Evolutionary conservation across 2,888 invertebrate genomes (phyloP), one percentile per base, ranked within the genome.

Genomic region (Anarsia innoxiella): DNA sequence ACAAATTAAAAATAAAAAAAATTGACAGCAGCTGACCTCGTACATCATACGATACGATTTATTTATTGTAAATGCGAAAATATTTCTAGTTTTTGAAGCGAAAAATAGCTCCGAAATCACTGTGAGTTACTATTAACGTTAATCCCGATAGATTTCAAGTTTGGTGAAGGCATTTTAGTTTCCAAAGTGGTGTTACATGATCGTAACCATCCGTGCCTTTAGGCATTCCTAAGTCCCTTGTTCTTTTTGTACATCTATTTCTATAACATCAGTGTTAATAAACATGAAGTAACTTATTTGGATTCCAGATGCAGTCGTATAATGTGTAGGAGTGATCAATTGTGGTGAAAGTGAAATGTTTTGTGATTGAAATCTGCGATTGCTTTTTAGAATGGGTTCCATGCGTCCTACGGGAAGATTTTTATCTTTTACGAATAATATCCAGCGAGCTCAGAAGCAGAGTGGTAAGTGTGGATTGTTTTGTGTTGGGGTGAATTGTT

Each of bases 321-420:
- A 66, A 53, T 45, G 55, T 47, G 52, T 47, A 46, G 51, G 53
- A 59, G 53, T 40, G 27, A 12, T 8, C 10, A 15, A 31, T 36
- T 23, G 38, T 39, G 12, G n/a, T 15, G 12, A 48, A 41, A 57
- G 55, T 57, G 62, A 65, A 56, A 74, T 73, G 70, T 41, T 67
- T 64, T 61, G 46, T 34, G 48, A 45, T 56, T 63, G 50, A 66
- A 60, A 62, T 59, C 48, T 42, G n/a, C n/a, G n/a, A n/a, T n/a
- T n/a, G n/a, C n/a, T n/a, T n/a, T n/a, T n/a, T n/a, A 77, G 67
- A 53, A 88, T 88, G 88, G 88, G 88, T 59, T 88, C 88, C 53
- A 85, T 88, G 79, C 86, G 88, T 59, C 88, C 88, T 56, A 85
- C 86, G 45, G 88, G 88, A 63, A 75, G 88, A 58, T 88, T 88